Evolutionary conservation across 2,113 vertebrate species (phyloP).

Genomic region (Syngnathus typhle): DNA sequence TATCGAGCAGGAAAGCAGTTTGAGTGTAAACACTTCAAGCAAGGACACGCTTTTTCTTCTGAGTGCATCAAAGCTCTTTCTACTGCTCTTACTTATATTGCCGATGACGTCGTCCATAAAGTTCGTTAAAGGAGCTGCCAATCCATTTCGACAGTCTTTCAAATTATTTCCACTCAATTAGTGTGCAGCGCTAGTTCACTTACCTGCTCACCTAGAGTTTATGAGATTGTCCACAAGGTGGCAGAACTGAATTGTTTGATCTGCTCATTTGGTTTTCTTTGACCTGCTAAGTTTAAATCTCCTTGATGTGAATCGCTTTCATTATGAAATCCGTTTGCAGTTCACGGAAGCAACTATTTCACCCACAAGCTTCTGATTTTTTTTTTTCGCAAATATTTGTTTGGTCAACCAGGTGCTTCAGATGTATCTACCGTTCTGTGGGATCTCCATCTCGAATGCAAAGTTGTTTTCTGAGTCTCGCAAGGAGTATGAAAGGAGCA

Average conservation of each 20-base stretch:
- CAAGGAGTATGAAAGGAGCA: conserved; percentile 72
- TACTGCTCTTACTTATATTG: conserved; percentile 4
- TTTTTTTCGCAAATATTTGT: background rate
- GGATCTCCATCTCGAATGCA: conserved; percentile 72
- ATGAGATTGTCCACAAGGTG: conserved; percentile 53
- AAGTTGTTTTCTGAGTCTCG: conserved; percentile 75
- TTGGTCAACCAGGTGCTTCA: conserved; percentile 65
- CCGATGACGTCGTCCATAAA: background rate
- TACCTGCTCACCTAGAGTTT: background rate
- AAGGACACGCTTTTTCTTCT: background rate
- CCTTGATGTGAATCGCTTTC: background rate
- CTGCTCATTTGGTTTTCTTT: background rate
- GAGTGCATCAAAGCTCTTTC: conserved; percentile 9
- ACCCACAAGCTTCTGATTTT: background rate
- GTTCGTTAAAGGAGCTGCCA: background rate
- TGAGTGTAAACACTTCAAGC: conserved; percentile 9
- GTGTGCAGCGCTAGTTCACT: background rate
- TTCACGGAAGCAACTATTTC: background rate
- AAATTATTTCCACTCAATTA: background rate
- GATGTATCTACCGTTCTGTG: conserved; percentile 74
- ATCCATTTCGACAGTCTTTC: background rate
- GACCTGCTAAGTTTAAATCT: background rate
- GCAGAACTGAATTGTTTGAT: conserved; percentile 40
- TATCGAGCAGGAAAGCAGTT: conserved; percentile 14
- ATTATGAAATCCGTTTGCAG: background rate